phyloP scores from a whole-genome alignment of 2,797 vertebrate genomes.

The Telmatherina bonti region DNA sequence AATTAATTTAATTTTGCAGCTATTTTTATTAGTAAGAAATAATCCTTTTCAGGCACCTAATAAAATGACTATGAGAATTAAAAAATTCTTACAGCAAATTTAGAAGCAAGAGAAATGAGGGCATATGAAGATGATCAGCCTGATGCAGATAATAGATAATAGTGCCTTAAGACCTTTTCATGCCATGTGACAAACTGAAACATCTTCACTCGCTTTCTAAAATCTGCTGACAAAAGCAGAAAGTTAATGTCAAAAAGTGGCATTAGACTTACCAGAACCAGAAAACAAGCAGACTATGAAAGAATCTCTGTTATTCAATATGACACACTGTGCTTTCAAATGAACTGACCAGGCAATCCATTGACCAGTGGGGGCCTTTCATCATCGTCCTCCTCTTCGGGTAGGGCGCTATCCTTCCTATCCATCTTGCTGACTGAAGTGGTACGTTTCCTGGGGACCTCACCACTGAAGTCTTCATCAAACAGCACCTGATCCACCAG shows the following conservation, averaged over 20 bases:
- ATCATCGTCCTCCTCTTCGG: slow-evolving; percentile 97
- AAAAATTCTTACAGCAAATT: neutral
- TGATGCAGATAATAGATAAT: neutral
- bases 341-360: slow-evolving; percentile 86
- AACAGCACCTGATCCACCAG: slow-evolving; percentile 98
- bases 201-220: neutral
- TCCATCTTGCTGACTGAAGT: slow-evolving; percentile 99
- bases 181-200: neutral
- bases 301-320: slow-evolving; percentile 14
- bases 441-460: slow-evolving; percentile 94
- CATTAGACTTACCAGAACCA: too few species aligned
- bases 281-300: too few species aligned
- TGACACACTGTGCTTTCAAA: slow-evolving; percentile 38
- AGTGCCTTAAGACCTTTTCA: slow-evolving; percentile 4
- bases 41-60: neutral
- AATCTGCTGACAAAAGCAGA: too few species aligned
- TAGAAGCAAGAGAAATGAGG: slow-evolving; percentile 1
- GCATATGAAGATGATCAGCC: slow-evolving; percentile 4
- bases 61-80: too few species aligned
- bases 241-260: too few species aligned
- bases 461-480: slow-evolving; percentile 93
- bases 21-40: neutral
- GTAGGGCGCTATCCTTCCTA: slow-evolving; percentile 92
- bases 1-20: too few species aligned
- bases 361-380: slow-evolving; percentile 87